Conservation (phyloP, 2,113 vertebrate species). For the Cnemophilus loriae region DNA sequence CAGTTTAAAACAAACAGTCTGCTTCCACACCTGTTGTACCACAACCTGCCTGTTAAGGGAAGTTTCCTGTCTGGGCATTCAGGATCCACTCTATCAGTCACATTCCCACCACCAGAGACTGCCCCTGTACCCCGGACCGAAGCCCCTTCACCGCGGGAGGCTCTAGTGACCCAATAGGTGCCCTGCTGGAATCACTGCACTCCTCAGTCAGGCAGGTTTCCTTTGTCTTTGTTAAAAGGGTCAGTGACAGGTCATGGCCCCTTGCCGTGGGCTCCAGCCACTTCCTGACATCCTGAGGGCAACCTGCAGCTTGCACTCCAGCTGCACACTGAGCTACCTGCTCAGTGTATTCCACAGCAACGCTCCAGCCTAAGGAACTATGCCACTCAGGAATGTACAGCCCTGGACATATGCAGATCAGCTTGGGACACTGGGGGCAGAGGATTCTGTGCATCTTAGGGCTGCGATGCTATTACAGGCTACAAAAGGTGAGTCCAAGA, state of each 20-base stretch:
- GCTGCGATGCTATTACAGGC: background rate
- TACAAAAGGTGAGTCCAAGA: background rate
- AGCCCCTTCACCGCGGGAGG: fast-evolving
- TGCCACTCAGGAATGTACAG: background rate
- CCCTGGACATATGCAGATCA: fast-evolving
- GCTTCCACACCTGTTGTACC: background rate
- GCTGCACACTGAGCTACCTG: background rate
- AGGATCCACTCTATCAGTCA: background rate
- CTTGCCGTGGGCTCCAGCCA: background rate
- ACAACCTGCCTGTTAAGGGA: background rate
- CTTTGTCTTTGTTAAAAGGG: background rate
- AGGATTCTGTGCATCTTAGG: background rate
- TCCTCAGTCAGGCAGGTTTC: background rate
- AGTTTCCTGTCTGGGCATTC: background rate
- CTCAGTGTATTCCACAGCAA: fast-evolving
- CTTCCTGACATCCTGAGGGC: background rate
- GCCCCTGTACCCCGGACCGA: fast-evolving
- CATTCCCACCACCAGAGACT: background rate
- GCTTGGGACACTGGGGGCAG: background rate
- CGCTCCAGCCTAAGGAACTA: background rate
- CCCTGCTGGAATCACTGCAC: background rate
- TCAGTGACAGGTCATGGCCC: background rate
- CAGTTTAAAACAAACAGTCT: background rate
- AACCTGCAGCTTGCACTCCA: background rate
- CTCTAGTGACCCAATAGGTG: fast-evolving